These are phyloP conservation scores for Pseudomyrmex sp. DNA, from an alignment of 1,140 invertebrate genomes.

Conservation along the genomic window DNA sequence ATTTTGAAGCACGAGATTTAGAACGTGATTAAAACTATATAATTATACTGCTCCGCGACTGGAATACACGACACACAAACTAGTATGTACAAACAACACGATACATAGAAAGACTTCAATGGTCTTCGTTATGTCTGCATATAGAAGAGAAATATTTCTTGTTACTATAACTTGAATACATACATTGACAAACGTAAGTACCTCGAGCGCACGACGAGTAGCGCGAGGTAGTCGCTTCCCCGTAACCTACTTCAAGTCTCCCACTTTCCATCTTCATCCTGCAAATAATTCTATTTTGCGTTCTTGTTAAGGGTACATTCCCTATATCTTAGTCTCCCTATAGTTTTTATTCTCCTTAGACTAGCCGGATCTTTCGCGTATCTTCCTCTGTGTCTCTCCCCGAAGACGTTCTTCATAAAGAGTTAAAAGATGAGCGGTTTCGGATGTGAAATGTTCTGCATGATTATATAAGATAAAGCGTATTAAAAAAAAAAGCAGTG, in stretches of 20 bases:
- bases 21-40: not conserved
- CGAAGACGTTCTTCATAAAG: slow-evolving; percentile 32
- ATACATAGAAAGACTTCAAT: slow-evolving; percentile 30
- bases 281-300: slow-evolving; percentile 32
- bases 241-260: slow-evolving; percentile 41
- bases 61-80: not conserved
- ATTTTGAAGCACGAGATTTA: no score
- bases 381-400: slow-evolving; percentile 24
- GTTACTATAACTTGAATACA: slow-evolving; percentile 40
- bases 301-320: slow-evolving; percentile 40
- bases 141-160: slow-evolving; percentile 52
- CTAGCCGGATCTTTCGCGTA: slow-evolving; percentile 28
- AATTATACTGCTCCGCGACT: not conserved
- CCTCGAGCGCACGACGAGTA: slow-evolving; percentile 37
- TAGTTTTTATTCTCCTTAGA: slow-evolving; percentile 7
- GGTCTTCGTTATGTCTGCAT: slow-evolving; percentile 35
- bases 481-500: not conserved
- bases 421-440: slow-evolving; percentile 78
- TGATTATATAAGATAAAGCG: slow-evolving; percentile 26
- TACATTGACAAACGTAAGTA: slow-evolving; percentile 40
- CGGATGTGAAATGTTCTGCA: slow-evolving; percentile 62
- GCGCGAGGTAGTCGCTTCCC: slow-evolving; percentile 22
- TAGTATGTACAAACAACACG: slow-evolving; percentile 4
- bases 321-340: slow-evolving; percentile 5
- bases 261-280: slow-evolving; percentile 38